phyloP scores from a whole-genome alignment of 2,797 vertebrate genomes.

The Sebastes matsubarae region DNA sequence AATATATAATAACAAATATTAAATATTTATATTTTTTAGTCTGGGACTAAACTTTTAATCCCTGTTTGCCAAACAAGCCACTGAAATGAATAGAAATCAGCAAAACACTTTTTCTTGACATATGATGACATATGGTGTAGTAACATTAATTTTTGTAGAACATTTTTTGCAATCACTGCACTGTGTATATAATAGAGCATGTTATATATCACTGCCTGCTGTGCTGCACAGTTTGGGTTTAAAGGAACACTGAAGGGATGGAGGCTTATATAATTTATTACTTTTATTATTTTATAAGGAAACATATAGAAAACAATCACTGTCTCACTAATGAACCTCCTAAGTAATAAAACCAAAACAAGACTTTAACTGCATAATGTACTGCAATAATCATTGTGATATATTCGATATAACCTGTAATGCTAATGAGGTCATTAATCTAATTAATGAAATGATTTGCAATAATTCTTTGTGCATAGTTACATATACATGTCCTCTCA shows the following conservation, averaged over 20 bases:
- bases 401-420: conserved; percentile 14
- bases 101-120: not conserved
- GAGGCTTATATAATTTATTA: not conserved
- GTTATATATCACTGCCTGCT: not conserved
- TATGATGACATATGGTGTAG: not conserved
- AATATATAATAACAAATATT: not conserved
- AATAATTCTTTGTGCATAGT: not conserved
- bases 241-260: not conserved
- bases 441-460: conserved; percentile 1
- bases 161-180: not conserved
- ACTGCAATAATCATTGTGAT: conserved; percentile 25
- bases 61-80: not conserved
- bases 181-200: not conserved
- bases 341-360: conserved; percentile 30
- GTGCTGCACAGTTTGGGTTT: not conserved
- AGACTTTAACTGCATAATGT: not conserved
- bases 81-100: not conserved
- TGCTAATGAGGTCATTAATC: conserved; percentile 30
- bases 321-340: conserved; percentile 29
- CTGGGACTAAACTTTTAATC: not conserved
- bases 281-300: not conserved
- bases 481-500: not conserved
- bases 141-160: not conserved
- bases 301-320: conserved; percentile 2
- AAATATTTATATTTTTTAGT: not conserved